Evolutionary conservation across 2,888 invertebrate species (phyloP).

Genomic region (Cyaniris semiargus): DNA sequence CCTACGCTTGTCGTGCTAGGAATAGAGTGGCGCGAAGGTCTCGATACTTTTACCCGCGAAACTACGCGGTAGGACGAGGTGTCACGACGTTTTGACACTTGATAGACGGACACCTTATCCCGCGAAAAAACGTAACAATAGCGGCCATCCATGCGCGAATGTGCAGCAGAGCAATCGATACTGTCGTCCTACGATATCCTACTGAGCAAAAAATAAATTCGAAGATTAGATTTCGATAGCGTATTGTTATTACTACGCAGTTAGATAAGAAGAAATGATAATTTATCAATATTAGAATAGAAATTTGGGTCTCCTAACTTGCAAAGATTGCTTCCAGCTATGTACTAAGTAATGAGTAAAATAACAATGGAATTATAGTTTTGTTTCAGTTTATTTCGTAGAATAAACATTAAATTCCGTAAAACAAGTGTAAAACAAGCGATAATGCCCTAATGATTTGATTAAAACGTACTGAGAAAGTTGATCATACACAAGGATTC

Average conservation of each 20-base stretch:
- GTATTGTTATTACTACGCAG: neutral
- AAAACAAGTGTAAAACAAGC: neutral
- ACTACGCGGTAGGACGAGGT: neutral
- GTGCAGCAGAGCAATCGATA: neutral
- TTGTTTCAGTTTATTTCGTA: too few relatives aligned
- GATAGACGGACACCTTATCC: slow-evolving; percentile 3
- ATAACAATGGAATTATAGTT: too few relatives aligned
- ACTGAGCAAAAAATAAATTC: neutral
- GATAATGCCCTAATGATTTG: neutral
- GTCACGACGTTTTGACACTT: neutral
- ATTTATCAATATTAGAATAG: too few relatives aligned
- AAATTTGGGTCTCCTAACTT: too few relatives aligned
- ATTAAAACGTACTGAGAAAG: neutral
- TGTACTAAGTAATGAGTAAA: too few relatives aligned
- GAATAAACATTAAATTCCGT: too few relatives aligned
- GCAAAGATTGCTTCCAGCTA: too few relatives aligned
- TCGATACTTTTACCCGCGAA: slow-evolving; percentile 6
- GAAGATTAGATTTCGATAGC: neutral
- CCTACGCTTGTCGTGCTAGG: neutral
- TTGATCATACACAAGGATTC: neutral
- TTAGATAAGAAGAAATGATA: neutral
- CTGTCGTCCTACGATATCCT: neutral
- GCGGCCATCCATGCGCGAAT: slow-evolving; percentile 1
- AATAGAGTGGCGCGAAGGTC: slow-evolving; percentile 1
- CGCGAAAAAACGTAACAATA: slow-evolving; percentile 1